Percentiles rank a stretch among this genome's conserved stretches.
phyloP scores from a whole-genome alignment of 2,113 vertebrate genomes.

The Syngnathoides biaculeatus region DNA sequence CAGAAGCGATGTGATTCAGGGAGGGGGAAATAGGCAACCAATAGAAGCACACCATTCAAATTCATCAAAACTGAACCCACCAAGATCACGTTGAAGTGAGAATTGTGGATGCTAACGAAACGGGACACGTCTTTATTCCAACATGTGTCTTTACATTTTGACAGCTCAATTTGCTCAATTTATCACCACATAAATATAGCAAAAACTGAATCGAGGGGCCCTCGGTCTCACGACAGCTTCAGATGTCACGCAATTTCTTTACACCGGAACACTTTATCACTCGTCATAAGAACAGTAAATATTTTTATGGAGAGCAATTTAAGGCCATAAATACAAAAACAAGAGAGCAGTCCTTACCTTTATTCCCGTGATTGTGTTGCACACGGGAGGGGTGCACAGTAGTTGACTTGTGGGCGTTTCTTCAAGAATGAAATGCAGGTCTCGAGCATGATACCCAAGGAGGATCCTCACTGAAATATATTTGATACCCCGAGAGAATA shows the following conservation, averaged over 20 bases:
- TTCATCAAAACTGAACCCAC: neutral
- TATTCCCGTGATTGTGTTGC: too few species aligned
- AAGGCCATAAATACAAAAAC: neutral
- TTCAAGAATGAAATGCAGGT: too few species aligned
- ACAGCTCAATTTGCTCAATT: neutral
- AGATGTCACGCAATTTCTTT: too few species aligned
- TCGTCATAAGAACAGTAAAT: too few species aligned
- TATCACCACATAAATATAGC: neutral
- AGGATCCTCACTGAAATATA: too few species aligned
- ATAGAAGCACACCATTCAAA: constrained; percentile 31
- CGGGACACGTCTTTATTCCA: neutral
- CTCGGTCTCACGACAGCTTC: neutral
- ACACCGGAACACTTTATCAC: too few species aligned
- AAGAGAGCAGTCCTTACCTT: too few species aligned
- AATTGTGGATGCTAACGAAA: neutral
- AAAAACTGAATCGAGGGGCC: neutral
- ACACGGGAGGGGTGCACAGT: too few species aligned
- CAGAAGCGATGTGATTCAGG: constrained; percentile 41
- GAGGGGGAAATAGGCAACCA: constrained; percentile 37
- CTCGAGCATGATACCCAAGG: too few species aligned
- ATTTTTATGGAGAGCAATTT: neutral
- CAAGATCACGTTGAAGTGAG: constrained; percentile 1
- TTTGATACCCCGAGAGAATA: too few species aligned
- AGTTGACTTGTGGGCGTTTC: too few species aligned
- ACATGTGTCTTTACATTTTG: neutral